phyloP scores from a whole-genome alignment of 2,113 vertebrate genomes.

The Brachyhypopomus gauderio region DNA sequence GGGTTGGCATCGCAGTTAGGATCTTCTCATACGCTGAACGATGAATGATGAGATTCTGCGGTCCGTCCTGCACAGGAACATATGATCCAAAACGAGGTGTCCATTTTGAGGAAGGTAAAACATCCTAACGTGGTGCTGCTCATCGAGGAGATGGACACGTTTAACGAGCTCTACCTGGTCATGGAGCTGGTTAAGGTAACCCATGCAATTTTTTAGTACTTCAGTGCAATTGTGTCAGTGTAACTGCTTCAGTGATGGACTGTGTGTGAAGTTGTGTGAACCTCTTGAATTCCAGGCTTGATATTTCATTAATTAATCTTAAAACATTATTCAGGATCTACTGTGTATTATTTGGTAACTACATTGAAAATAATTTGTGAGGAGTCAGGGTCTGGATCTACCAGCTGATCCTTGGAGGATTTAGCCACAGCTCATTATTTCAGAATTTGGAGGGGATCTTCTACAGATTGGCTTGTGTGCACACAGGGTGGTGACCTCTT shows the following conservation, averaged over 20 bases:
- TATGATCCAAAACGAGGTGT: conserved; percentile 98
- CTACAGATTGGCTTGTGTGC: conserved; percentile 36
- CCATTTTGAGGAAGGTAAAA: conserved; percentile 93
- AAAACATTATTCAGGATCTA: too few relatives aligned
- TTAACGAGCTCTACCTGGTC: conserved; percentile 90
- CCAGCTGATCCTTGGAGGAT: too few relatives aligned
- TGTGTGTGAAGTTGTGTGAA: too few relatives aligned
- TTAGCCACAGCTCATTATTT: too few relatives aligned
- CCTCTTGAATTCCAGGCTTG: too few relatives aligned
- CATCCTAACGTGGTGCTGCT: conserved; percentile 97
- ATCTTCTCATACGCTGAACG: background rate
- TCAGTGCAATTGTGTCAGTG: too few relatives aligned
- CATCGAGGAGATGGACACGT: conserved; percentile 96
- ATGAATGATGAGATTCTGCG: conserved; percentile 22
- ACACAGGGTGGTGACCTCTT: conserved; percentile 97
- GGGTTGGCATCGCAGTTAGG: too few relatives aligned
- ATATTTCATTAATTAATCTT: too few relatives aligned
- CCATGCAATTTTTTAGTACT: background rate
- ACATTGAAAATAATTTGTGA: too few relatives aligned
- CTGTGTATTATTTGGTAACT: too few relatives aligned
- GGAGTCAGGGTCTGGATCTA: too few relatives aligned
- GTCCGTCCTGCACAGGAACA: conserved; percentile 81
- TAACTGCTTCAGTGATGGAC: too few relatives aligned
- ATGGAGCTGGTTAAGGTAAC: conserved; percentile 98
- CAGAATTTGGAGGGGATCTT: background rate